These are phyloP conservation scores for Alloscopus bannaensis DNA, from an alignment of 2,888 invertebrate species.

Conservation along the genomic window DNA sequence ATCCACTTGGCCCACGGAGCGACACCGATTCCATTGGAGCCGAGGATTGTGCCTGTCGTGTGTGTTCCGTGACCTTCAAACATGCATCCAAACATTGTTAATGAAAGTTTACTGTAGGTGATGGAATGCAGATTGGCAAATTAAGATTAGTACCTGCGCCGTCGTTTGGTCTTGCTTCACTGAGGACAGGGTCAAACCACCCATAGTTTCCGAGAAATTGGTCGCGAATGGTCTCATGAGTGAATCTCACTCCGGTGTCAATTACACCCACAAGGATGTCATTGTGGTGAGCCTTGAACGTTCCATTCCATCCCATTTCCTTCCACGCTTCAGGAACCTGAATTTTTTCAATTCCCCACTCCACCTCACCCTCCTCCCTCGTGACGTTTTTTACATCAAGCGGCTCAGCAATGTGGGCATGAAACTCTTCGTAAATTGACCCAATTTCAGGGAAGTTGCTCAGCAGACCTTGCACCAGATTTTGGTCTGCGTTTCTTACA, in stretches of 20 bases:
- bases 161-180: conserved; percentile 20
- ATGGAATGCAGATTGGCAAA: no score
- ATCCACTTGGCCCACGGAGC: conserved; percentile 46
- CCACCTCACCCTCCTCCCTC: background rate
- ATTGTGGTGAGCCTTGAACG: background rate
- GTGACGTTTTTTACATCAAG: background rate
- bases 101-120: no score
- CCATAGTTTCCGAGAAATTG: conserved; percentile 58
- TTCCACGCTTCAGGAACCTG: conserved; percentile 50
- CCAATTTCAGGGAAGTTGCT: conserved; percentile 7
- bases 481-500: conserved; percentile 31
- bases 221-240: conserved; percentile 44
- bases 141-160: conserved; percentile 2
- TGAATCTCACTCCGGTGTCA: conserved; percentile 42
- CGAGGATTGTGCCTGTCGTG: conserved; percentile 48
- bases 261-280: conserved; percentile 32
- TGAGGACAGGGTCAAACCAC: conserved; percentile 45
- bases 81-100: background rate
- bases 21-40: conserved; percentile 32
- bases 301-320: conserved; percentile 7
- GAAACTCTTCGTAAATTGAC: conserved; percentile 15
- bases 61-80: conserved; percentile 43
- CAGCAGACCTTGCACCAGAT: conserved; percentile 20
- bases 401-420: conserved; percentile 18
- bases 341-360: conserved; percentile 41